Base-by-base conservation (phyloP, 2,113 vertebrate species). In the Dipodomys merriami region DNA sequence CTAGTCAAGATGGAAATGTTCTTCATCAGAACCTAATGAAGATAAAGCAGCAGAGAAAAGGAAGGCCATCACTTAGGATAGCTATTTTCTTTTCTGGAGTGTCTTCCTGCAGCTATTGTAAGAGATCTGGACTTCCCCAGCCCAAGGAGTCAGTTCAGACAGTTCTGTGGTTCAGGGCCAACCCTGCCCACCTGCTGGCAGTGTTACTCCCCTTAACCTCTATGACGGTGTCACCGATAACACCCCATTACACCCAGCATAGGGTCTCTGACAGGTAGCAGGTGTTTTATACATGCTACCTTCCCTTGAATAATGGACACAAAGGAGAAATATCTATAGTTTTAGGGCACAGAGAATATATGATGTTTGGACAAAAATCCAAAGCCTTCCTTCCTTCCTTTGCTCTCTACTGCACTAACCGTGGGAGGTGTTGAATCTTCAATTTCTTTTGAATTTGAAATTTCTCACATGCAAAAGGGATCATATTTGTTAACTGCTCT, bases 401-500 rank as follows among this genome's bases (percentile, higher is more conserved):
- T 67, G 69, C 16, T 65, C 44, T 85, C 12, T 29, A 6, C 16
- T 39, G 18, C 1, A 20, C 30, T 67, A 78, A 30, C 0, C 3
- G 1, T 53, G 13, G 30, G 23, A 79, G 44, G 2, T 62, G 53
- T 60, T 78, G 46, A 72, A n/a, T 2, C 33, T 25, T 12, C 83
- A 23, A 57, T 83, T 86, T 74, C 77, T 35, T 86, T 91, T 79
- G 30, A 77, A 64, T 25, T 78, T 87, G 46, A 78, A 49, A 74
- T 60, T 35, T 78, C 72, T 83, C 15, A 53, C 44, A 11, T 72
- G 23, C 2, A 89, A 57, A 62, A 89, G 18, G 4, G 3, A 83
- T 39, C 3, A 39, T 25, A 53, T 68, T 44, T 2, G 62, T 78
- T 57, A 76, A 69, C 8, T 74, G 46, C 78, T 49, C n/a, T 62